Evolutionary conservation across 2,888 invertebrate genomes (phyloP).

Genomic region (Cecidostiba fungosa): DNA sequence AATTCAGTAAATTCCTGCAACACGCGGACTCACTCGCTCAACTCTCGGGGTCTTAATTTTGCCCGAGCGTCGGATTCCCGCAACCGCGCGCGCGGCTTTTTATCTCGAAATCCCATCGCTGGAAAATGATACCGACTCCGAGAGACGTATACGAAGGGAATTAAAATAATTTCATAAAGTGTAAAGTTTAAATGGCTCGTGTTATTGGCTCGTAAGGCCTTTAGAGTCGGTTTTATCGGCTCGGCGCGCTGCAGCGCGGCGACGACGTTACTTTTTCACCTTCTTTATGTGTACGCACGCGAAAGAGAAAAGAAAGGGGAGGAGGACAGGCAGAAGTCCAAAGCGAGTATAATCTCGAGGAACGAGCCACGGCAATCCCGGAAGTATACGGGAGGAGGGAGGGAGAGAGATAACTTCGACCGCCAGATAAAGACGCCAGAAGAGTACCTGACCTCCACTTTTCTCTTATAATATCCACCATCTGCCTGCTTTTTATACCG

Average conservation of each 20-base stretch:
- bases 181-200: conserved; percentile 62
- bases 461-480: conserved; percentile 60
- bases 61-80: conserved; percentile 10
- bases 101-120: conserved; percentile 55
- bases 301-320: background rate
- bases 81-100: conserved; percentile 35
- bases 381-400: conserved; percentile 41
- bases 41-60: conserved; percentile 44
- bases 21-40: conserved; percentile 15
- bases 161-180: conserved; percentile 64
- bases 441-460: conserved; percentile 65
- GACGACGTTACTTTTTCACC: conserved; percentile 55
- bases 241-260: background rate
- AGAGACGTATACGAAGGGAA: conserved; percentile 48
- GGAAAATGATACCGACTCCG: conserved; percentile 43
- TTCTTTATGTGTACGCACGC: conserved; percentile 41
- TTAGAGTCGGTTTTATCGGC: conserved; percentile 57
- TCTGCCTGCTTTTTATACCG: conserved; percentile 52
- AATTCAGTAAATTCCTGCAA: conserved; percentile 52
- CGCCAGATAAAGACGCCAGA: conserved; percentile 67
- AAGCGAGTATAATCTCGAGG: conserved; percentile 36
- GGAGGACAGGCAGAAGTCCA: conserved; percentile 23
- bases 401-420: conserved; percentile 60
- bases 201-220: conserved; percentile 60
- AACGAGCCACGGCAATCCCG: conserved; percentile 53